phyloP scores from a whole-genome alignment of 2,113 vertebrate species.

The Calyptomena viridis region DNA sequence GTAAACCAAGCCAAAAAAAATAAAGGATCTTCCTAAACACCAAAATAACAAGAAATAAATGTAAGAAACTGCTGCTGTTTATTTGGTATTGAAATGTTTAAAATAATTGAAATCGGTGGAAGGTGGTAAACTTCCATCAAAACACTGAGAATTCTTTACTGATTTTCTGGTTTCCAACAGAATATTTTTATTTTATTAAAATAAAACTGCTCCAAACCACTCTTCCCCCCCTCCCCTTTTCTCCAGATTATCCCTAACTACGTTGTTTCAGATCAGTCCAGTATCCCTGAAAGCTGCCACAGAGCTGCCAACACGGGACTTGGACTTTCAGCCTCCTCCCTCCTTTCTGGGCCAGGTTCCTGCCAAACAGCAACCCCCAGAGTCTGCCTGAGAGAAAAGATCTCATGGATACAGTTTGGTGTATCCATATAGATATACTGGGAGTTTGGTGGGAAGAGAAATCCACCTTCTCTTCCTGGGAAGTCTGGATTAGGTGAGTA shows the following conservation, averaged over 20 bases:
- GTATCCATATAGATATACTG: too few species aligned
- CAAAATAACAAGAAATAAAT: background rate
- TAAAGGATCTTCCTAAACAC: background rate
- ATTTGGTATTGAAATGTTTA: background rate
- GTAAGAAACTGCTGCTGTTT: too few species aligned
- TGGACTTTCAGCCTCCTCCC: background rate
- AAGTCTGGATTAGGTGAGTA: background rate
- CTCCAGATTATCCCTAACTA: background rate
- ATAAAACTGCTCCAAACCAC: background rate
- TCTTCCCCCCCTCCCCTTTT: background rate
- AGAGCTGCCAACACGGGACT: background rate
- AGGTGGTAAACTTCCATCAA: background rate
- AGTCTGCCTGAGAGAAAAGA: background rate
- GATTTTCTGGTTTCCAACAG: background rate
- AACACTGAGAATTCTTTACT: background rate
- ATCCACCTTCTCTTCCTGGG: background rate
- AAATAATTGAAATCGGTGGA: background rate
- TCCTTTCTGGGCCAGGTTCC: background rate
- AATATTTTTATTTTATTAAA: background rate
- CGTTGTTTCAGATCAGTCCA: background rate
- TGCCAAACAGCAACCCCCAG: background rate
- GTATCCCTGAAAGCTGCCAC: rapidly evolving
- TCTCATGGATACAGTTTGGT: background rate
- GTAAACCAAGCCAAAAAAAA: background rate
- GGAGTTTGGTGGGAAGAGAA: background rate